Evolutionary conservation across 1,140 invertebrate species (phyloP).

Genomic region (Goniozus legneri): DNA sequence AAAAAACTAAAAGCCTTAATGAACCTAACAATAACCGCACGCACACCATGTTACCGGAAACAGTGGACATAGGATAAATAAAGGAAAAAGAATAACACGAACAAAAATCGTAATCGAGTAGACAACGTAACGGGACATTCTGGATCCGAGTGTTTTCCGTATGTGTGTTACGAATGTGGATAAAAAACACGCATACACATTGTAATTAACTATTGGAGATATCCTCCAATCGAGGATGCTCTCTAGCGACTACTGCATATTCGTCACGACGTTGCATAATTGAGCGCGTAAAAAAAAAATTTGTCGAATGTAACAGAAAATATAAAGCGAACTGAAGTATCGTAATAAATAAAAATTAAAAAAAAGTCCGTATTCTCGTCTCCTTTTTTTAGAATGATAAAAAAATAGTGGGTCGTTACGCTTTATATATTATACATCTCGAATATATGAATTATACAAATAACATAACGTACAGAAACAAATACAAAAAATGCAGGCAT

Average conservation of each 20-base stretch:
- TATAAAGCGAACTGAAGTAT: constrained; percentile 44
- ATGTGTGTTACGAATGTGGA: too few species aligned
- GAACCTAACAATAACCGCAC: constrained; percentile 11
- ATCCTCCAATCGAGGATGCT: constrained; percentile 23
- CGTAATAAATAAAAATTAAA: constrained; percentile 38
- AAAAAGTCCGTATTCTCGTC: constrained; percentile 40
- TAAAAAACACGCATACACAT: neutral
- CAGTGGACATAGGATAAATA: neutral
- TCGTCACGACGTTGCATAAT: constrained; percentile 35
- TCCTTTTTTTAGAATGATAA: constrained; percentile 42
- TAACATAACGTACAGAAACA: constrained; percentile 43
- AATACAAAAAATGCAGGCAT: constrained; percentile 44
- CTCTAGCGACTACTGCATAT: constrained; percentile 25
- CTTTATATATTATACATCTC: constrained; percentile 48
- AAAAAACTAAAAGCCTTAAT: constrained; percentile 24
- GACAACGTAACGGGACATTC: too few species aligned
- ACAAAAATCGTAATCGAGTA: too few species aligned
- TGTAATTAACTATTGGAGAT: constrained; percentile 35
- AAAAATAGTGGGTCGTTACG: constrained; percentile 48
- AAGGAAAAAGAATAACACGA: neutral
- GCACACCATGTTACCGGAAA: neutral
- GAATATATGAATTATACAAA: constrained; percentile 44
- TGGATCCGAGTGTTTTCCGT: too few species aligned
- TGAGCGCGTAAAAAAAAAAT: constrained; percentile 20
- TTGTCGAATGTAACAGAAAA: constrained; percentile 11